Conservation (phyloP, 2,888 invertebrate species). For the Sminthurinus aureus region DNA sequence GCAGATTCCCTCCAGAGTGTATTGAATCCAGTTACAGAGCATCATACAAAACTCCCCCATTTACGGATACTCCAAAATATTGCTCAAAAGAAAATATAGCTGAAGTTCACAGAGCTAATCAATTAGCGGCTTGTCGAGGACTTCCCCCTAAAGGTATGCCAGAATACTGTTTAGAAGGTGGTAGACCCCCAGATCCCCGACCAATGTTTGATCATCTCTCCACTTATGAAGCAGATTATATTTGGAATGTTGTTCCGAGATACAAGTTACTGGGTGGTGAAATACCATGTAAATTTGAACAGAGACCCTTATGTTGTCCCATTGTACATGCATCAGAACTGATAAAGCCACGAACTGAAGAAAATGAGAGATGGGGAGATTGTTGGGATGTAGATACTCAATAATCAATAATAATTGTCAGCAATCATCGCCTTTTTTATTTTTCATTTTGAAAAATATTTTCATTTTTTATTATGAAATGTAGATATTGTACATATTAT, state of each 20-base stretch:
- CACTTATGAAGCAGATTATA: slow-evolving; percentile 56
- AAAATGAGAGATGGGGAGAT: slow-evolving; percentile 59
- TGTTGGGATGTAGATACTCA: too few species aligned
- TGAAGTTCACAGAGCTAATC: slow-evolving; percentile 49
- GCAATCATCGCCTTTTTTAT: too few species aligned
- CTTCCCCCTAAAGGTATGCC: slow-evolving; percentile 54
- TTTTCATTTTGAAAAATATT: too few species aligned
- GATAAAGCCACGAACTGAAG: slow-evolving; percentile 54
- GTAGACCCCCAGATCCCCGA: slow-evolving; percentile 54
- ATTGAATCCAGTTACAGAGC: slow-evolving; percentile 54
- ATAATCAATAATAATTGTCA: too few species aligned
- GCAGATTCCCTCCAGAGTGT: slow-evolving; percentile 56
- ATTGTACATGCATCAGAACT: slow-evolving; percentile 44
- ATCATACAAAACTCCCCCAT: slow-evolving; percentile 53
- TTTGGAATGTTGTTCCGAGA: slow-evolving; percentile 47
- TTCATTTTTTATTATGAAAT: too few species aligned
- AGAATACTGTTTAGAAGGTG: slow-evolving; percentile 55
- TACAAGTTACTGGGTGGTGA: slow-evolving; percentile 55
- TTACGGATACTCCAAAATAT: slow-evolving; percentile 52
- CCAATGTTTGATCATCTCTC: slow-evolving; percentile 59
- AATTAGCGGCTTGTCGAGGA: slow-evolving; percentile 47
- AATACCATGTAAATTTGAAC: slow-evolving; percentile 51
- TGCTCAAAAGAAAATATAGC: slow-evolving; percentile 52
- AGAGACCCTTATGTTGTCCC: slow-evolving; percentile 53
- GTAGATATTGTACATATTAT: too few species aligned